These are phyloP conservation scores for Heteropelma amictum DNA, from an alignment of 2,888 invertebrate species.

Conservation along the genomic window DNA sequence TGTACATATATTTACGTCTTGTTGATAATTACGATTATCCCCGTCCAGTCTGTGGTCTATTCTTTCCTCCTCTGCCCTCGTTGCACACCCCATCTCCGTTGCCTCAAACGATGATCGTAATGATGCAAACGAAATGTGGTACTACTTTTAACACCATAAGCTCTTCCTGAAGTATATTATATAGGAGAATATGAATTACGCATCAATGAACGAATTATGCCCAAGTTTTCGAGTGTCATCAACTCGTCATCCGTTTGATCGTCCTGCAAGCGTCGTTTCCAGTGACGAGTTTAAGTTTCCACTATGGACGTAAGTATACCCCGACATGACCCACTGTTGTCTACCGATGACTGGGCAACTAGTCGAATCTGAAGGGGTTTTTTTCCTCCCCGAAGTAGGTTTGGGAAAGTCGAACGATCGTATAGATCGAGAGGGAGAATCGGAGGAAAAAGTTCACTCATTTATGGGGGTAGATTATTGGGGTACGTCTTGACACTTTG, in stretches of 20 bases:
- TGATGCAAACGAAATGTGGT: constrained; percentile 11
- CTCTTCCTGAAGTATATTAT: not conserved
- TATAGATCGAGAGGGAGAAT: constrained; percentile 17
- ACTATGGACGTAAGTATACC: too few species aligned
- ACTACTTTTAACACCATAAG: constrained; percentile 21
- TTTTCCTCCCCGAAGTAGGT: constrained; percentile 18
- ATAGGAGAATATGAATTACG: not conserved
- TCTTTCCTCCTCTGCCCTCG: not conserved
- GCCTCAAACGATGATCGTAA: constrained; percentile 15
- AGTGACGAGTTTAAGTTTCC: too few species aligned
- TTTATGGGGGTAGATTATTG: constrained; percentile 45
- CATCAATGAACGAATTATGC: not conserved
- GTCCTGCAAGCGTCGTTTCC: too few species aligned
- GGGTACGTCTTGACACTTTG: constrained; percentile 38
- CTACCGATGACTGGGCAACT: too few species aligned
- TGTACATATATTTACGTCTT: constrained; percentile 14
- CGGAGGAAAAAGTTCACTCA: not conserved
- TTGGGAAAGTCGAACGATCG: constrained; percentile 31
- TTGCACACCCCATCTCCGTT: not conserved
- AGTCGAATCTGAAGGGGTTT: constrained; percentile 14
- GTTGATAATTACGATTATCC: constrained; percentile 35
- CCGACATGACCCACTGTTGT: too few species aligned
- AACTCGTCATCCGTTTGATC: too few species aligned
- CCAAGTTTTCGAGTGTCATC: not conserved
- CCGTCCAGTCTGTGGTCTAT: not conserved